These are phyloP conservation scores for Pseudorhombus dupliciocellatus DNA, from an alignment of 2,113 vertebrate species.

Conservation along the genomic window DNA sequence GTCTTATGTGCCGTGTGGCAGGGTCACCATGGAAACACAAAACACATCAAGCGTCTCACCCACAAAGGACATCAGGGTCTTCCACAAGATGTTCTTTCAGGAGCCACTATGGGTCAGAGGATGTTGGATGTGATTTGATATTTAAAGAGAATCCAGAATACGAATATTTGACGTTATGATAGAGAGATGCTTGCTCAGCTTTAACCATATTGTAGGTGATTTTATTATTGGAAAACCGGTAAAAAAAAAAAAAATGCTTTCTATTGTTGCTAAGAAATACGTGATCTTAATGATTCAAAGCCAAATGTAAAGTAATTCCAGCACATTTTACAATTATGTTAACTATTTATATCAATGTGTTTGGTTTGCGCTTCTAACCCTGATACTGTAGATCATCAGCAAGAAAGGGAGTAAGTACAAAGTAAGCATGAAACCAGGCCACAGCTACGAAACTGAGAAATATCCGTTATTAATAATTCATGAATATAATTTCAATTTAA, in stretches of 20 bases:
- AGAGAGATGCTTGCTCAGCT: not conserved
- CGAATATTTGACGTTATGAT: not conserved
- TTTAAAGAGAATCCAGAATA: slow-evolving; percentile 8
- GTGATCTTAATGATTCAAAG: too few relatives aligned
- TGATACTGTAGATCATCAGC: too few relatives aligned
- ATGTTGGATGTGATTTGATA: slow-evolving; percentile 50
- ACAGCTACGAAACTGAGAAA: too few relatives aligned
- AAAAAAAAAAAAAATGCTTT: too few relatives aligned
- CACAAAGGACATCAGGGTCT: slow-evolving; percentile 60
- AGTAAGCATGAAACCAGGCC: too few relatives aligned
- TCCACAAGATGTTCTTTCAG: slow-evolving; percentile 60
- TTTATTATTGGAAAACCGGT: too few relatives aligned
- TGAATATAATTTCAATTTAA: too few relatives aligned
- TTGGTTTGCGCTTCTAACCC: not conserved
- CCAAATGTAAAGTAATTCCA: too few relatives aligned
- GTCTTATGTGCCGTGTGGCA: slow-evolving; percentile 57
- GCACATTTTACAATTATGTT: too few relatives aligned
- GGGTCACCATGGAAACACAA: slow-evolving; percentile 76
- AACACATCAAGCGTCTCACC: slow-evolving; percentile 54
- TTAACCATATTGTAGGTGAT: not conserved
- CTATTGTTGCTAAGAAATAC: too few relatives aligned
- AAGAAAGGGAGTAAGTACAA: too few relatives aligned
- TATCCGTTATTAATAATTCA: too few relatives aligned
- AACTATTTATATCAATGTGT: not conserved
- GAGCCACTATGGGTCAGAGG: slow-evolving; percentile 41